Conservation (phyloP, 2,888 invertebrate species). For the Temnothorax unifasciatus region DNA sequence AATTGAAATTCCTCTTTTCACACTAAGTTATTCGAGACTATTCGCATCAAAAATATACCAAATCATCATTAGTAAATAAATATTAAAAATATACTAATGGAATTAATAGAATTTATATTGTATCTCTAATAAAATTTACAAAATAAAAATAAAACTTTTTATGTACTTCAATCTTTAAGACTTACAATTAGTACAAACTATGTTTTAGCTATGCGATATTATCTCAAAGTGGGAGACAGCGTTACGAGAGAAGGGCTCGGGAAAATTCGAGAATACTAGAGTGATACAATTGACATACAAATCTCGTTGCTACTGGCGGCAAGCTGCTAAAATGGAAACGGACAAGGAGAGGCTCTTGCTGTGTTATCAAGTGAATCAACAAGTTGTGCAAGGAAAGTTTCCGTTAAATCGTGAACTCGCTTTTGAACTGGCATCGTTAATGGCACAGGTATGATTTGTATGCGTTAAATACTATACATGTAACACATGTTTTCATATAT, state of each 20-base stretch:
- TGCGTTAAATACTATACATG: not conserved
- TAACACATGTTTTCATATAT: not conserved
- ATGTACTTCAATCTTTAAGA: not conserved
- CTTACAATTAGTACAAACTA: not conserved
- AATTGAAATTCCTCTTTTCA: constrained; percentile 11
- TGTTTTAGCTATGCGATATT: constrained; percentile 94
- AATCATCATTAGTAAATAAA: not conserved
- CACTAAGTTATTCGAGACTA: constrained; percentile 1
- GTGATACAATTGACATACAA: constrained; percentile 97
- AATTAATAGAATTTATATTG: not conserved
- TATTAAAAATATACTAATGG: not conserved
- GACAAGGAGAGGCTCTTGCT: constrained; percentile 96
- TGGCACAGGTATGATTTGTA: constrained; percentile 91
- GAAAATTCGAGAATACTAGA: constrained; percentile 97
- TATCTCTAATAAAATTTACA: not conserved
- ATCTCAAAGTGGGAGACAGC: constrained; percentile 99
- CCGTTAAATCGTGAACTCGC: constrained; percentile 97
- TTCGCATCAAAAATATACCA: not conserved
- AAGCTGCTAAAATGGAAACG: constrained; percentile 95
- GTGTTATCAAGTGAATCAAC: constrained; percentile 96
- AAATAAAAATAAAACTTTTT: not conserved
- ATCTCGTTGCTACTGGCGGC: constrained; percentile 96
- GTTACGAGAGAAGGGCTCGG: constrained; percentile 95
- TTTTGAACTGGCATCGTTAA: constrained; percentile 96
- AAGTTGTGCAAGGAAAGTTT: constrained; percentile 95